Base-by-base conservation (phyloP, 2,113 vertebrate genomes). In the Alethe castanea region DNA sequence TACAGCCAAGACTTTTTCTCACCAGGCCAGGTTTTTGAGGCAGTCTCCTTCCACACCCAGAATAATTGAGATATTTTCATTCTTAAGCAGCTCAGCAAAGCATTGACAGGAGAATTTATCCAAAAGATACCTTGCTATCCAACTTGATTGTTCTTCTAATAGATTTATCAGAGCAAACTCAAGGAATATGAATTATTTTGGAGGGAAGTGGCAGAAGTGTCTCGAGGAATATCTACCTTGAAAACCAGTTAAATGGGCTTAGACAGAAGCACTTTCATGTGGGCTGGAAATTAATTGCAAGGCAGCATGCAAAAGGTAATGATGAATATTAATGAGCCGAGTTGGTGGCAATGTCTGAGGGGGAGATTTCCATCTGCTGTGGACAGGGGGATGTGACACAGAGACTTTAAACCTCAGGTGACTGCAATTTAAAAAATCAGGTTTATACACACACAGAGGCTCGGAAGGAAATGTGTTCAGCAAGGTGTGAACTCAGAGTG, bases 231-330 rank as follows among this genome's bases (percentile, higher is more conserved):
- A 57, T 82, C 88, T 73, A 33, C 85, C 73, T 48, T 42, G 70
- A 69, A 91, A 95, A 92, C 62, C 90, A 74, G 95, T 95, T 95
- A 92, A 84, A 65, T 61, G 65, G 38, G 78, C 84, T 92, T 12
- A 67, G 57, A 81, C 23, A 89, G 86, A 38, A 82, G 59, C 70
- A 15, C 66, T 95, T 95, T 82, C 40, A 45, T 62, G 81, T 72
- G 84, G 81, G 81, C 70, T 92, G 71, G 84, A 85, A 91, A 95
- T 87, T 95, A 95, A 92, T 76, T 82, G 91, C 66, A 35, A 92
- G 73, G 73, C 86, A 31, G 89, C 64, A 65, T 15, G 74, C 81
- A 61, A 69, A 92, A 89, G 65, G n/a, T 83, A 69, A 95, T 76
- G 70, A 87, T 90, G 91, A 95, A 92, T 94, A 95, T 94, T 79